Evolutionary conservation across 2,888 invertebrate genomes (phyloP).

Genomic region (Eupeodes latifasciatus): DNA sequence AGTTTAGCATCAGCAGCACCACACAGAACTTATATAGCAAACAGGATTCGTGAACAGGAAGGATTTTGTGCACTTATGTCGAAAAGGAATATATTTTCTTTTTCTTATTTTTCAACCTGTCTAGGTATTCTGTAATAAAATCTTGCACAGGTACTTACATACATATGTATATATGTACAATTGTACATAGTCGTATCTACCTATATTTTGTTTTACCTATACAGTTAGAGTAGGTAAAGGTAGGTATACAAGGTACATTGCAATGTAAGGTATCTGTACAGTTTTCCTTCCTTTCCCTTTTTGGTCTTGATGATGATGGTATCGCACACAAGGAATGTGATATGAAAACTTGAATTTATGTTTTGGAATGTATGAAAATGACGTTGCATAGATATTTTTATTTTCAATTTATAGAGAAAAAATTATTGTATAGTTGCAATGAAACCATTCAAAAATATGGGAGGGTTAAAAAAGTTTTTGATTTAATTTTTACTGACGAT

Average conservation of each 20-base stretch:
- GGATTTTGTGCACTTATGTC: conserved; percentile 69
- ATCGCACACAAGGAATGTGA: neutral
- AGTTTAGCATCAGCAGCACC: neutral
- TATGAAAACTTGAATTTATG: conserved; percentile 71
- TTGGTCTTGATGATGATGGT: neutral
- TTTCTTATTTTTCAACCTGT: conserved; percentile 21
- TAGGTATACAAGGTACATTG: conserved; percentile 2
- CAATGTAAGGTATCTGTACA: conserved; percentile 1
- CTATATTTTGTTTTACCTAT: neutral
- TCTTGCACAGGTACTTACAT: conserved; percentile 22
- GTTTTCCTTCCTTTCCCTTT: neutral
- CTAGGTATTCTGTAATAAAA: conserved; percentile 37
- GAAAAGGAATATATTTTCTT: conserved; percentile 45
- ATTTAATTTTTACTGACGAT: neutral
- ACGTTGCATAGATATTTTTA: conserved; percentile 35
- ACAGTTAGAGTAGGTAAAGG: neutral
- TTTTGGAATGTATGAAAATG: conserved; percentile 49
- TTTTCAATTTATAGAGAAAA: neutral
- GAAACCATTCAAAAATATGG: neutral
- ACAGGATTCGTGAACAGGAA: conserved; percentile 62
- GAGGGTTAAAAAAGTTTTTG: neutral
- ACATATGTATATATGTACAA: too few species aligned
- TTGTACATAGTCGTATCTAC: conserved; percentile 6
- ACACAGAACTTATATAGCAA: neutral
- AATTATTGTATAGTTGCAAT: neutral